phyloP scores from a whole-genome alignment of 2,888 invertebrate genomes.

The Pyrrhia umbra region DNA sequence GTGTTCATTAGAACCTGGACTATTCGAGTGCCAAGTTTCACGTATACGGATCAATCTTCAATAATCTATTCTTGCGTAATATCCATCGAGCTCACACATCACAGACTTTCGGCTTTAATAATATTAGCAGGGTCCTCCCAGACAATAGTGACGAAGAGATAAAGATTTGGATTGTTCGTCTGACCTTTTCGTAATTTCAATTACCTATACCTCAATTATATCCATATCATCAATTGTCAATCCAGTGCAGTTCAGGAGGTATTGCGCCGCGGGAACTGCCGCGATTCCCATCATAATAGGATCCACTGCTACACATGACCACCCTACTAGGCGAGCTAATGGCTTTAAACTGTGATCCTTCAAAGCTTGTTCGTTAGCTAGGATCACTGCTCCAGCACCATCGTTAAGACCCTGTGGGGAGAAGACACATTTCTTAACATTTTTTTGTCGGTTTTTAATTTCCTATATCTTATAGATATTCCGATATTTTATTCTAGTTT shows the following conservation, averaged over 20 bases:
- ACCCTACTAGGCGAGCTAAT: conserved; percentile 97
- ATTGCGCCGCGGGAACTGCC: conserved; percentile 12
- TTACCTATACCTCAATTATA: conserved; percentile 22
- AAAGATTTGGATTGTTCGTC: no score
- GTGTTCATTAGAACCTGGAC: no score
- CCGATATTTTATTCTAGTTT: not conserved
- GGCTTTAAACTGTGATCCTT: conserved; percentile 94
- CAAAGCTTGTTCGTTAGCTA: conserved; percentile 97
- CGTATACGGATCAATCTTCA: no score
- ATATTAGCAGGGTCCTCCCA: no score
- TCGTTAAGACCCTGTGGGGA: conserved; percentile 20
- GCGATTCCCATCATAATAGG: conserved; percentile 84
- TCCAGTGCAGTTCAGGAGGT: conserved; percentile 8
- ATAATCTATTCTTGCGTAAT: no score
- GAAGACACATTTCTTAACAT: no score
- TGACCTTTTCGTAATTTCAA: not conserved
- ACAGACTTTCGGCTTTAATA: no score
- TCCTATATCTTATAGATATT: no score
- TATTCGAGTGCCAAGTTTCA: no score
- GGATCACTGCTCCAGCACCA: conserved; percentile 78
- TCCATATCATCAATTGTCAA: conserved; percentile 24
- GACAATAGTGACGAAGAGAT: no score
- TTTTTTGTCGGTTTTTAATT: no score
- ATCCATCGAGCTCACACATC: no score
- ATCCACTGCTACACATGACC: conserved; percentile 97